Evolutionary conservation across 2,888 invertebrate species (phyloP).

Genomic region (Leuctra nigra): DNA sequence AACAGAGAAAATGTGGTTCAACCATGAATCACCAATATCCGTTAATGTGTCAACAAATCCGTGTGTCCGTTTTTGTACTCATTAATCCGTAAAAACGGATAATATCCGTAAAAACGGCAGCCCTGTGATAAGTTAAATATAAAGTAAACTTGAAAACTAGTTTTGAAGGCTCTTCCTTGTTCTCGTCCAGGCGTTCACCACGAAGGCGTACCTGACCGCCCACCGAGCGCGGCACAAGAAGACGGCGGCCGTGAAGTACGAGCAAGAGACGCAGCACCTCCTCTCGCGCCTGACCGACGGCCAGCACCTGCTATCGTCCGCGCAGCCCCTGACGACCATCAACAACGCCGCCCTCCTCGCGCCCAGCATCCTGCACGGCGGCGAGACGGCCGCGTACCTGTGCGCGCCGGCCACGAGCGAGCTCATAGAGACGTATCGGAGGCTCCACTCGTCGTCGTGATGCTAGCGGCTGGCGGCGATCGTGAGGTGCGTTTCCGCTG

Average conservation of each 20-base stretch:
- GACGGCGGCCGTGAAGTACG: constrained; percentile 11
- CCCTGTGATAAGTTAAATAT: no score
- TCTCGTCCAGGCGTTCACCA: not conserved
- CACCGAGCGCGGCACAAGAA: constrained; percentile 7
- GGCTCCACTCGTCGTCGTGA: constrained; percentile 28
- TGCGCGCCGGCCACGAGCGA: constrained; percentile 25
- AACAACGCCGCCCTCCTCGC: constrained; percentile 27
- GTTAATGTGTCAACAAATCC: no score
- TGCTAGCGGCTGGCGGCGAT: no score
- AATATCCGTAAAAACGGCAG: no score
- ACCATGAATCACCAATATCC: no score
- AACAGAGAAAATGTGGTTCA: no score
- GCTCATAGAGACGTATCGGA: constrained; percentile 26
- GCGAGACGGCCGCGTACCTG: constrained; percentile 21
- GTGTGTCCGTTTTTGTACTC: no score
- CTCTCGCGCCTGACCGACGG: not conserved
- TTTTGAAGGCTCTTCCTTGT: no score
- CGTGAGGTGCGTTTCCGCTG: no score
- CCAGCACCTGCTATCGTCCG: constrained; percentile 17
- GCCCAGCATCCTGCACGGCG: constrained; percentile 25
- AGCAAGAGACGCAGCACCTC: not conserved
- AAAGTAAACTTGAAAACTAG: no score
- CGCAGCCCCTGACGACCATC: constrained; percentile 26
- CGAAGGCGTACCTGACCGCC: not conserved
- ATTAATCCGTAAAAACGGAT: no score